A percentile compares a stretch with the other conserved stretches of the same genome.
phyloP scores from a whole-genome alignment of 2,888 invertebrate species.

The Xanthorhoe spadicearia region DNA sequence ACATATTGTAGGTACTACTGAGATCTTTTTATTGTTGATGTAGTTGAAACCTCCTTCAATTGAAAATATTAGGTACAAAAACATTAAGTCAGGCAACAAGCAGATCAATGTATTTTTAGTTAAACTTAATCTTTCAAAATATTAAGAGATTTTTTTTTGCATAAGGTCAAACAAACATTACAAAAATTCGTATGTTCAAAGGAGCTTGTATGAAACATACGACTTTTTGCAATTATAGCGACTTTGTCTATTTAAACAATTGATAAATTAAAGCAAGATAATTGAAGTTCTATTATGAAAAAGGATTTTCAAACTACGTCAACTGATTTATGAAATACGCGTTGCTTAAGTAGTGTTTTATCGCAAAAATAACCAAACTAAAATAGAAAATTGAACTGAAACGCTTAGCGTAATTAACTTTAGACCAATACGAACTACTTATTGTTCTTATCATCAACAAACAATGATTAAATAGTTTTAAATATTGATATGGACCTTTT shows the following conservation, averaged over 20 bases:
- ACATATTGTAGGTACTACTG: constrained; percentile 30
- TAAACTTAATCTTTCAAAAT: too few species aligned
- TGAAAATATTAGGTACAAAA: neutral
- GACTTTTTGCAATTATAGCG: too few species aligned
- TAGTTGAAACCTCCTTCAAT: constrained; percentile 1
- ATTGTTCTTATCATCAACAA: constrained; percentile 81
- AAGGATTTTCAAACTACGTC: constrained; percentile 16
- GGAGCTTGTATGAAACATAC: too few species aligned
- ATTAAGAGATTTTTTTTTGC: too few species aligned
- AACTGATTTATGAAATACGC: constrained; percentile 14
- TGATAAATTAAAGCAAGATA: too few species aligned
- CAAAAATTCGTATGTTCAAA: too few species aligned
- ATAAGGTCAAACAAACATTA: too few species aligned
- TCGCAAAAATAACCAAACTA: constrained; percentile 23
- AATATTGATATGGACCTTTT: constrained; percentile 84
- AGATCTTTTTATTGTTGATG: constrained; percentile 36
- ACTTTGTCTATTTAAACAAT: too few species aligned
- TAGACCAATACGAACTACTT: constrained; percentile 76
- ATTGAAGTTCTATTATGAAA: neutral
- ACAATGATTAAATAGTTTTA: constrained; percentile 81
- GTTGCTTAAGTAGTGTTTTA: constrained; percentile 22
- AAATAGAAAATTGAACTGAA: constrained; percentile 55
- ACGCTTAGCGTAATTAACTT: constrained; percentile 71
- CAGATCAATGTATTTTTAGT: too few species aligned
- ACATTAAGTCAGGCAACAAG: too few species aligned